A percentile compares a stretch with the other conserved stretches of the same genome.
phyloP scores from a whole-genome alignment of 2,888 invertebrate genomes.

The Barypeithes pellucidus region DNA sequence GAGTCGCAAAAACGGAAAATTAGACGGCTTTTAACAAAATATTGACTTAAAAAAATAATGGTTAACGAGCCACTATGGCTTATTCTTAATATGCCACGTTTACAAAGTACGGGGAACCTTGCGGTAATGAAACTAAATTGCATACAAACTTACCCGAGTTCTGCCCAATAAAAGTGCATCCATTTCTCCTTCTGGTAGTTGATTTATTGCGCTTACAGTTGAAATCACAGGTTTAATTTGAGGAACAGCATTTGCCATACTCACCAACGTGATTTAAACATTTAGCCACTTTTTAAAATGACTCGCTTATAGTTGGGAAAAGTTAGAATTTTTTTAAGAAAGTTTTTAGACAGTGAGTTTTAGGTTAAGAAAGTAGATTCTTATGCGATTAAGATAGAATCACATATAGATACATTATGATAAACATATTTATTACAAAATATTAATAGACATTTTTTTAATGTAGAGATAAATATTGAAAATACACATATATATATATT shows the following conservation, averaged over 20 bases:
- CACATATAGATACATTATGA: neutral
- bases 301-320: slow-evolving; percentile 18
- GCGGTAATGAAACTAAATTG: neutral
- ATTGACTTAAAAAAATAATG: no score
- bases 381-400: neutral
- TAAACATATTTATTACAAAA: slow-evolving; percentile 18
- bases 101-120: neutral
- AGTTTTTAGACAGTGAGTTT: slow-evolving; percentile 3
- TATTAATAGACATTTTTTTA: slow-evolving; percentile 16
- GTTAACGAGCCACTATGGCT: no score
- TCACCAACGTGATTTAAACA: slow-evolving; percentile 47
- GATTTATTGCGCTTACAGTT: slow-evolving; percentile 71
- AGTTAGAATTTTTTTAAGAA: slow-evolving; percentile 17
- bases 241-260: slow-evolving; percentile 67
- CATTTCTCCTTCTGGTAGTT: slow-evolving; percentile 82
- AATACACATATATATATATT: slow-evolving; percentile 13
- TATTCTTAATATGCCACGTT: no score
- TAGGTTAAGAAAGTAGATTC: neutral
- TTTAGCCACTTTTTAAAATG: slow-evolving; percentile 32
- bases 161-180: slow-evolving; percentile 84
- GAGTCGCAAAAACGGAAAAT: no score
- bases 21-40: no score
- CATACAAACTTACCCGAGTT: slow-evolving; percentile 81
- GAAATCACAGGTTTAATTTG: slow-evolving; percentile 76
- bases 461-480: slow-evolving; percentile 22